Evolutionary conservation across 2,113 vertebrate genomes (phyloP).

Genomic region (Epinephelus lanceolatus): DNA sequence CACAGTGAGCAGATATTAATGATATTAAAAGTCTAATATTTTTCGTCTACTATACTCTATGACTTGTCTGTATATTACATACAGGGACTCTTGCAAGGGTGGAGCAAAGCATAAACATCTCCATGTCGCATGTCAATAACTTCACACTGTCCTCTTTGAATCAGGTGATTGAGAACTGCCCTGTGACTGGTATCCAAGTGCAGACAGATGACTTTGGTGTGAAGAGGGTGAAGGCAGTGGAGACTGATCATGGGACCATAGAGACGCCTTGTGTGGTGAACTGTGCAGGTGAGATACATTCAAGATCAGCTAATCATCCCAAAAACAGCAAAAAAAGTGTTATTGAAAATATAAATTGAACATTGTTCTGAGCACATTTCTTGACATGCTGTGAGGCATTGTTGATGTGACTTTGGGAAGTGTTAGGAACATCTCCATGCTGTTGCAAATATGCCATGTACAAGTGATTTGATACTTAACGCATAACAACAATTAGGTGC

Average conservation of each 20-base stretch:
- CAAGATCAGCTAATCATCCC: neutral
- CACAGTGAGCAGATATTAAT: neutral
- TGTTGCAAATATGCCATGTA: neutral
- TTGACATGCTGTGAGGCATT: neutral
- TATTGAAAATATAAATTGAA: neutral
- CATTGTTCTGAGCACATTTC: too few relatives aligned
- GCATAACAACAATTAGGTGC: neutral
- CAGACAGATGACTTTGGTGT: constrained; percentile 88
- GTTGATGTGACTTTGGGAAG: neutral
- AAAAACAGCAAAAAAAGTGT: neutral
- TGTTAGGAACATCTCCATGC: neutral
- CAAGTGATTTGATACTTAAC: neutral
- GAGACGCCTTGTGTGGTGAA: constrained; percentile 94
- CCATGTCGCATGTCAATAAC: neutral
- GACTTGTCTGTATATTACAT: neutral
- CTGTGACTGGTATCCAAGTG: constrained; percentile 91
- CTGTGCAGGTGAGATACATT: constrained; percentile 88
- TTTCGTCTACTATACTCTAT: neutral
- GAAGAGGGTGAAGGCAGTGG: constrained; percentile 89
- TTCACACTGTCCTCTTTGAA: neutral
- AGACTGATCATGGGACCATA: constrained; percentile 89
- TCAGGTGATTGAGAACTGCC: constrained; percentile 97
- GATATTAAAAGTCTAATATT: neutral
- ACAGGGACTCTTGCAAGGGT: neutral
- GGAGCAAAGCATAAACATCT: neutral